phyloP scores from a whole-genome alignment of 35 echinoderm and acorn worm genomes.

The Lytechinus variegatus region DNA sequence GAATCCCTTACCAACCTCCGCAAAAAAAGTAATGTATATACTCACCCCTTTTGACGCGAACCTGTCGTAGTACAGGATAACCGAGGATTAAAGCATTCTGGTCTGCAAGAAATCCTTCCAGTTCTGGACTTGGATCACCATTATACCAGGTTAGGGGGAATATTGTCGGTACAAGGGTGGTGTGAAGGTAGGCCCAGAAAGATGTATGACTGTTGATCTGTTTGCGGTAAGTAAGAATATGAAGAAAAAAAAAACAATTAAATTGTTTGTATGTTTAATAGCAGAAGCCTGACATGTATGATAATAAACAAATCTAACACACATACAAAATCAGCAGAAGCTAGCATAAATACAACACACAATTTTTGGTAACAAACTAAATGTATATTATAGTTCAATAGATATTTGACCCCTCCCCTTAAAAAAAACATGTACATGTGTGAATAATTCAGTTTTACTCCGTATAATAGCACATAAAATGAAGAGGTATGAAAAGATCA shows the following conservation, averaged over 20 bases:
- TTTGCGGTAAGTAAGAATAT: slow-evolving; percentile 45
- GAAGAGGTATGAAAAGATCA: no score
- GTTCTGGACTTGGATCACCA: slow-evolving; percentile 45
- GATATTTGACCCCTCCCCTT: no score
- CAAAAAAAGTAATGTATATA: background rate
- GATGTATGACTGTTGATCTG: slow-evolving; percentile 68
- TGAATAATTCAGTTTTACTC: no score
- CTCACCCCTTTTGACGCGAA: slow-evolving; percentile 77
- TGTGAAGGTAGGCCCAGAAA: slow-evolving; percentile 75
- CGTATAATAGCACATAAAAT: no score
- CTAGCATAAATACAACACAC: no score
- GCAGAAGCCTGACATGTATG: no score
- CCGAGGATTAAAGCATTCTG: slow-evolving; percentile 79
- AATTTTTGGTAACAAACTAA: no score
- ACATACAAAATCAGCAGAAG: no score
- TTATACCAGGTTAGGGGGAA: slow-evolving; percentile 71
- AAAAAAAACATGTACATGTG: no score
- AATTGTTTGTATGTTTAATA: no score
- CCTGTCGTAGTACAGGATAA: slow-evolving; percentile 72
- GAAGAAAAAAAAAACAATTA: background rate
- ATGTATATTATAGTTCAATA: no score
- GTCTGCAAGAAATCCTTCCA: slow-evolving; percentile 63
- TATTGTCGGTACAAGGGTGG: slow-evolving; percentile 62
- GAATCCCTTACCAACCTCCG: background rate
- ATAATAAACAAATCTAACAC: no score